Evolutionary conservation across 2,888 invertebrate genomes (phyloP), one percentile per base, ranked within the genome.

Genomic region (Trichopria drosophilae): DNA sequence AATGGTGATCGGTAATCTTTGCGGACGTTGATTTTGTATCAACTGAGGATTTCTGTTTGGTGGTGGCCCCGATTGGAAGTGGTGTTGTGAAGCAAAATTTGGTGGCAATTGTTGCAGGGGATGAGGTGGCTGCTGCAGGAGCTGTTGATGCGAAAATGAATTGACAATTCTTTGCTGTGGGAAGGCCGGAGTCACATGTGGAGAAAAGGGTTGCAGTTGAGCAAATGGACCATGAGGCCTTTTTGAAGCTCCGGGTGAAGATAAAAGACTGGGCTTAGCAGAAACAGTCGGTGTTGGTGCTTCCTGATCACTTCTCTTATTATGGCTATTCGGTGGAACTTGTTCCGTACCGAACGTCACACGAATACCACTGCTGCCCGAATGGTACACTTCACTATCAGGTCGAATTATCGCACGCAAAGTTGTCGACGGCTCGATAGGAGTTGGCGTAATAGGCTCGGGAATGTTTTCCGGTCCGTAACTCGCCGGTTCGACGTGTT

Each of bases 361-460:
- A 66, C 86, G 87, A 2, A 92, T 85, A 41, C 88, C 89, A 60
- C 87, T 87, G 54, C 87, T 87, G 55, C 87, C 87, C 1, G 74
- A 74, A 63, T 91, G 90, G 63, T 87, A 91, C 10, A 84, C 81
- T 75, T 92, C 90, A 2, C 91, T 91, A 65, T 92, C 92, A 0
- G 92, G 92, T 62, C 88, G 86, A 42, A 93, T 92, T 28, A 93
- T 85, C 1, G 92, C 87, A 67, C 92, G 80, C 42, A 91, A 74
- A 1, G 92, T 92, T 0, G 93, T 93, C 0, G 87, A 84, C 51
- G 84, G 83, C 37, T 83, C 81, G 2, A 84, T 79, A 1, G 75
- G 67, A 9, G 77, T 65, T 23, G 82, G 79, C 1, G 79, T 78
- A 1, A 74, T 77, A 3, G 81, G 80, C 12, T 80, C 78, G n/a